Percentiles rank a stretch among this genome's conserved stretches.
Evolutionary conservation across 1,140 invertebrate genomes (phyloP).

Genomic region (Myzus persicae): DNA sequence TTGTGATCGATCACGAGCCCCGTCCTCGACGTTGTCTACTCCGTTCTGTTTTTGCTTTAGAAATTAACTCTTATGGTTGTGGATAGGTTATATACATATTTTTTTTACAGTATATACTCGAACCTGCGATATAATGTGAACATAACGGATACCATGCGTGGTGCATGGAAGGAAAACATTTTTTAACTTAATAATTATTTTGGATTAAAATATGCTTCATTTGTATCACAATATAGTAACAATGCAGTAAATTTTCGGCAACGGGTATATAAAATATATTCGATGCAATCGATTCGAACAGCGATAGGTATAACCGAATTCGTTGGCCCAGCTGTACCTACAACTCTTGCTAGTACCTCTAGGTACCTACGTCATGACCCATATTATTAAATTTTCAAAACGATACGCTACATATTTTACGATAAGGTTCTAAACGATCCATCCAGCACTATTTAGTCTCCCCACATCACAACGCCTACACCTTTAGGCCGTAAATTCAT

Average conservation of each 20-base stretch:
- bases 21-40: neutral
- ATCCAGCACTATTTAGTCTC: neutral
- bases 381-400: slow-evolving; percentile 1
- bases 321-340: neutral
- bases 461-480: neutral
- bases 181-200: neutral
- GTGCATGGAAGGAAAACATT: neutral
- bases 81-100: neutral
- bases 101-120: too few relatives aligned
- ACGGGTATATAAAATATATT: neutral
- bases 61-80: slow-evolving; percentile 18
- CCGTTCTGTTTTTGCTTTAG: neutral
- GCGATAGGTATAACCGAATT: neutral
- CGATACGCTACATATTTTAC: neutral
- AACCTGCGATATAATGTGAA: neutral
- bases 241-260: too few relatives aligned
- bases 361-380: neutral
- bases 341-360: neutral
- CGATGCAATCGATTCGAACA: neutral
- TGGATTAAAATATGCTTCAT: neutral
- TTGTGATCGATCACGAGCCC: slow-evolving; percentile 40
- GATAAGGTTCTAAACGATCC: neutral
- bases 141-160: neutral
- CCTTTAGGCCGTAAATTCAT: neutral
- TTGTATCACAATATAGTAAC: neutral